A percentile compares a stretch with the other conserved stretches of the same genome.
Evolutionary conservation across 1,140 invertebrate species (phyloP).

Genomic region (Cyrtorhinus lividipennis): DNA sequence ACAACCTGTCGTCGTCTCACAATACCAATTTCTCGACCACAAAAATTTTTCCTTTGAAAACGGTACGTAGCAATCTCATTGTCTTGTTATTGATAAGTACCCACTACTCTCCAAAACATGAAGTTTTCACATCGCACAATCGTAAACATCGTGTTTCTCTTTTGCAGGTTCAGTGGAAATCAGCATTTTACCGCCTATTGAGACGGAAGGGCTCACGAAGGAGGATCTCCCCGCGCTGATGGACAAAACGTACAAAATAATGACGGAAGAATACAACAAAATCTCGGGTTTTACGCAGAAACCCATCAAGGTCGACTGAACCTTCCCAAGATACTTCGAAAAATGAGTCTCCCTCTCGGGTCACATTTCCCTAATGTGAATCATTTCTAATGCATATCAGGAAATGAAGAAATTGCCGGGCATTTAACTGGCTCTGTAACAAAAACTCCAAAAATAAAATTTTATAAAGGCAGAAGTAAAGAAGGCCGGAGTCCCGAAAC

Average conservation of each 20-base stretch:
- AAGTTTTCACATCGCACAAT: neutral
- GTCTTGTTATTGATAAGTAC: neutral
- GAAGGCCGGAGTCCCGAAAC: too few relatives aligned
- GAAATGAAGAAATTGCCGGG: too few relatives aligned
- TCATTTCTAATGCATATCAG: too few relatives aligned
- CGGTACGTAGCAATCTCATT: too few relatives aligned
- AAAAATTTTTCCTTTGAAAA: conserved; percentile 54
- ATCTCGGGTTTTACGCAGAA: conserved; percentile 31
- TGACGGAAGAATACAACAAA: conserved; percentile 45
- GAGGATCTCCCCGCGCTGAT: conserved; percentile 49
- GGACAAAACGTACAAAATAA: conserved; percentile 42
- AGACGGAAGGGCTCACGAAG: conserved; percentile 44
- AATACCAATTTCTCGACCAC: conserved; percentile 67
- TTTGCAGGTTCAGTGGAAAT: conserved; percentile 47
- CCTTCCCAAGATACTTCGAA: too few relatives aligned
- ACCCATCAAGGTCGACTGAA: neutral
- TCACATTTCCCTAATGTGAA: too few relatives aligned
- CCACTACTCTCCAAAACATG: too few relatives aligned
- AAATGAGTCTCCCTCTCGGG: too few relatives aligned
- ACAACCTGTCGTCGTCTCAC: conserved; percentile 77
- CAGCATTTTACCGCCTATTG: conserved; percentile 52
- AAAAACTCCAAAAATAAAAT: too few relatives aligned
- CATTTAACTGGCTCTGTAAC: too few relatives aligned
- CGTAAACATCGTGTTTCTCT: too few relatives aligned
- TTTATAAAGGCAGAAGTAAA: too few relatives aligned